Evolutionary conservation across 1,140 invertebrate genomes (phyloP).

Genomic region (Megalopta genalis): DNA sequence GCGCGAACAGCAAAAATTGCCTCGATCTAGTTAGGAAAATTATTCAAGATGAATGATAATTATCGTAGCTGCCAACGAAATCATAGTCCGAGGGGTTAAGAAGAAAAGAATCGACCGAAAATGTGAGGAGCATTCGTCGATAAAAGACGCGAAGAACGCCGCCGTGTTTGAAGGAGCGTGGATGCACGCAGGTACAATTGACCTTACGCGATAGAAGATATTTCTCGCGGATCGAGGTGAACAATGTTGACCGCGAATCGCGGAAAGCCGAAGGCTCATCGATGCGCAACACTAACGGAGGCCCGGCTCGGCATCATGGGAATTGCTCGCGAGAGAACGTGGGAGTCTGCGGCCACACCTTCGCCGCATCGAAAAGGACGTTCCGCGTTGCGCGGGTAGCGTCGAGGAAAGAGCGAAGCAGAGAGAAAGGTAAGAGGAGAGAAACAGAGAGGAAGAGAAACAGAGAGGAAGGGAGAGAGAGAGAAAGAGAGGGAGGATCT

Average conservation of each 20-base stretch:
- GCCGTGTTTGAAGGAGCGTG: too few species aligned
- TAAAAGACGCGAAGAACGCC: too few species aligned
- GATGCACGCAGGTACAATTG: not conserved
- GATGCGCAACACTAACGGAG: constrained; percentile 21
- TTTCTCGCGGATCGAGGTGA: not conserved
- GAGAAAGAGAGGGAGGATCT: not conserved
- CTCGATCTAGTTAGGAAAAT: too few species aligned
- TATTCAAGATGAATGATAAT: too few species aligned
- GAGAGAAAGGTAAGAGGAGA: constrained; percentile 7
- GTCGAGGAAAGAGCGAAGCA: constrained; percentile 6
- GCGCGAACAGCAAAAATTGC: too few species aligned
- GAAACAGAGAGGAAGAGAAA: not conserved
- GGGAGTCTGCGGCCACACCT: constrained; percentile 61
- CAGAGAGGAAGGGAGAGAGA: constrained; percentile 22
- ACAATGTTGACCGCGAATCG: not conserved
- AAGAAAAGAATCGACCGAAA: too few species aligned
- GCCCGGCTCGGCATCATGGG: constrained; percentile 41
- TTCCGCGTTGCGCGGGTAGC: not conserved
- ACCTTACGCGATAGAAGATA: not conserved
- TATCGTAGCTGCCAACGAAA: too few species aligned
- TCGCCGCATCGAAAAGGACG: constrained; percentile 46
- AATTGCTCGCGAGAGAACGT: constrained; percentile 55
- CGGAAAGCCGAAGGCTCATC: constrained; percentile 7
- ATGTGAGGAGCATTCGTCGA: too few species aligned
- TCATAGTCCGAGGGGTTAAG: too few species aligned